Base-by-base conservation (phyloP, 2,888 invertebrate species). In the Lepidochrysops patricia region DNA sequence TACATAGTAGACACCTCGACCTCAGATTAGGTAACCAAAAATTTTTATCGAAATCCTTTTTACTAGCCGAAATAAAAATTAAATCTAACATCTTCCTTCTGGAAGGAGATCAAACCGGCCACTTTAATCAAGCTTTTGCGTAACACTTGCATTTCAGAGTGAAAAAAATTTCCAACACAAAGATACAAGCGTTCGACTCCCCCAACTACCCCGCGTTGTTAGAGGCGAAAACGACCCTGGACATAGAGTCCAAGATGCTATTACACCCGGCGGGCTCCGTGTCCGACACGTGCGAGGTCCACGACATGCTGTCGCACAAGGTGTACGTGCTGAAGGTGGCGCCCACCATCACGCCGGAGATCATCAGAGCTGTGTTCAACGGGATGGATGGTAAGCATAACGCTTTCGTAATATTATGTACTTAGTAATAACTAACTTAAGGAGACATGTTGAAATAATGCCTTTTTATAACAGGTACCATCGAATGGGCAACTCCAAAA, bases 281-380 rank as follows among this genome's bases (percentile, higher is more conserved):
- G 7, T 81, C 84, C 1, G 91, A 88, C 27, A 83, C 93, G 66
- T 96, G 97, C 75, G 74, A 84, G 43, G 92, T 97, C 0, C 94
- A 96, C 67, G 91, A 93, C 60, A 88, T 90, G 32, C 86, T 98
- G 62, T 95, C 94, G 72, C 90, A 92, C 60, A 95, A 97, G 77
- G 97, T 98, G 2, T 96, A 95, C 2, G 85, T 98, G 25, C 79
- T 98, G 27, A 92, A 97, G 27, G 91, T 98, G 58, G 97, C 97
- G 71, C 98, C 98, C 0, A 97, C 97, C 37, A 97, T 99, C 68
- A 95, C 96, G 0, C 90, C 92, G 6, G 93, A 94, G 65, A 92
- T 96, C 52, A 91, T 96, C 1, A 89, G 88, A 68, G 92, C 93
- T 0, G 93, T 94, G 66, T 80, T 94, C n/a, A 87, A 93, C 59